Evolutionary conservation across 2,113 vertebrate genomes (phyloP), one percentile per base, ranked within the genome.

Genomic region (Rhagologus leucostigma): DNA sequence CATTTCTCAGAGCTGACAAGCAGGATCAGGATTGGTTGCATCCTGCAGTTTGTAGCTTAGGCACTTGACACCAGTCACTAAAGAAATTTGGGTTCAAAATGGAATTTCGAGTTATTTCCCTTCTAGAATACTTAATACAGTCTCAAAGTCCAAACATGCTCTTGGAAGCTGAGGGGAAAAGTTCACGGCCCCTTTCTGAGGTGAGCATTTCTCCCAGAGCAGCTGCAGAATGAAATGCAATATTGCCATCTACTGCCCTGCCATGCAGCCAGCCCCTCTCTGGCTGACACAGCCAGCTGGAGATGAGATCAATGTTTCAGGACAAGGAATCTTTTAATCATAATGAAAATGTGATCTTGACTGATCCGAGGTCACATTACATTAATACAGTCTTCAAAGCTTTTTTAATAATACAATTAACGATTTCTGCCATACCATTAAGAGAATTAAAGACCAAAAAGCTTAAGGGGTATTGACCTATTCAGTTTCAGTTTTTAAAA

Each of bases 171-270:
- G 92, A 96, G 94, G 89, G 96, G 63, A 93, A 95, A 96, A 96
- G 96, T 96, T 97, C 96, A 96, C 0, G 69, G 93, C 94, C 95
- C 57, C 62, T 87, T 74, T 71, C 76, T 59, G 77, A 96, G 95
- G 94, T 95, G 93, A 97, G 92, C 78, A 16, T 59, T 80, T 77
- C 8, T 0, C 11, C 35, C 37, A 26, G 53, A 30, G 12, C 18
- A 21, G 10, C 14, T n/a, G 74, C 69, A 35, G 92, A 95, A 91
- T 3, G 29, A 96, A 97, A 97, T 86, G 92, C 98, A 98, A 97
- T 95, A 97, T 78, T 97, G 88, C 97, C 98, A 97, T 96, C 98
- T 97, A 94, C 88, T 71, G 98, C 63, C 55, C 55, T 1, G 11
- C 1, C 0, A 0, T 11, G 5, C 11, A 39, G 60, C 23, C 23